Base-by-base conservation (phyloP, 2,888 invertebrate species). In the Barypeithes pellucidus region DNA sequence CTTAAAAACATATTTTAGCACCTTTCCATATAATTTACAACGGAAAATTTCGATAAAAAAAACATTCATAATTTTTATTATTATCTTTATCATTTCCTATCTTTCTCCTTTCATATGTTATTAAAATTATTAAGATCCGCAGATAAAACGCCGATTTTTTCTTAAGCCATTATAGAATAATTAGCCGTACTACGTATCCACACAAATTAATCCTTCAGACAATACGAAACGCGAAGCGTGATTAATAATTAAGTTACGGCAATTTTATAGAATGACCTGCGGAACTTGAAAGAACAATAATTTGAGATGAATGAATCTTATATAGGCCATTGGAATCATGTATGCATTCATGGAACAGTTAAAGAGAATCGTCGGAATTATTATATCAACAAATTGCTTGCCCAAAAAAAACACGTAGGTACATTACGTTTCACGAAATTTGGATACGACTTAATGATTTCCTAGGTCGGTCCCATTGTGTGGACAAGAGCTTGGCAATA, bases 161-260 rank as follows among this genome's bases (percentile, higher is more conserved):
- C 50, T 50, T 47, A 18, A 12, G 3, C n/a, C 24, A 24, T 50
- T 50, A 24, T 50, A n/a, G 12, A 50, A 50, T 62, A 62, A 62
- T 62, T 45, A 62, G 2, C 45, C 20, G 45, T 16, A 41, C n/a
- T 24, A 24, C 3, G 3, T 24, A 24, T 5, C 5, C 16, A 45
- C 39, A 62, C 9, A 62, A 45, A 41, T 43, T 62, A 62, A 62
- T 62, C 24, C 11, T 18, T 29, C 7, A 62, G 11, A 62, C 62
- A 62, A 62, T 62, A 62, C 62, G 43, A 62, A 62, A 43, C 45
- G 62, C 18, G 41, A 14, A 24, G 61, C 61, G 61, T 41, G n/a
- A 20, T 61, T 41, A 61, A 41, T 61, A 47, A 47, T 47, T 47
- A 47, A 47, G 2, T 7, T 29, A 5, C 7, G 20, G 18, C 50